Base-by-base conservation (phyloP, 2,888 invertebrate species). In the Pyrochroa serraticornis region DNA sequence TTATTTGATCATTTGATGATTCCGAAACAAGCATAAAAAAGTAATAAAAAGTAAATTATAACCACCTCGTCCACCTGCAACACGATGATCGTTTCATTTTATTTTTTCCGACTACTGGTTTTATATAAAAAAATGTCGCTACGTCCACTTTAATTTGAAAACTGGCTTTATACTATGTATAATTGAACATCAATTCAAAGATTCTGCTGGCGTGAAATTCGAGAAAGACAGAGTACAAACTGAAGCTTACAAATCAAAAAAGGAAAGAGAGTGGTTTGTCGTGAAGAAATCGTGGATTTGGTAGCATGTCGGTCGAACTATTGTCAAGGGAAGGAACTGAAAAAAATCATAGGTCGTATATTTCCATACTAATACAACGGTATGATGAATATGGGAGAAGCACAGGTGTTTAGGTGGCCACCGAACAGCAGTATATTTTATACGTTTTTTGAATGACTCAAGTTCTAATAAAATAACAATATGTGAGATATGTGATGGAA, bases 41-140 rank as follows among this genome's bases (percentile, higher is more conserved):
- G 64, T 66, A 60, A 67, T 71, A 71, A 72, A 71, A 65, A 64
- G 61, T 67, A 70, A 71, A 69, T 68, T 70, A 70, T 66, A 63
- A 66, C 71, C 69, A 64, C 60, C 57, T 42, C 60, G 64, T 70
- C 70, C 69, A 69, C 67, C 70, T 68, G 70, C 66, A 58, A 50
- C 51, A 53, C 59, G 39, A 57, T 53, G 52, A 58, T 50, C 43
- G 50, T 62, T 70, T 58, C 60, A 60, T 69, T 74, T 75, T 74
- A 69, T 74, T 76, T 74, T 73, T 69, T 68, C 71, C 73, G 78
- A 78, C 78, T 78, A 78, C 78, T 78, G 78, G 78, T 78, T 78
- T 78, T 77, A 73, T 75, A 76, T 77, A 76, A 77, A 76, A 77
- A 55, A 75, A 74, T 70, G 75, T 75, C 74, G 73, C 72, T 75